Percentiles rank a stretch among this genome's conserved stretches.
phyloP scores from a whole-genome alignment of 1,140 invertebrate genomes.

The Chelonus insularis region DNA sequence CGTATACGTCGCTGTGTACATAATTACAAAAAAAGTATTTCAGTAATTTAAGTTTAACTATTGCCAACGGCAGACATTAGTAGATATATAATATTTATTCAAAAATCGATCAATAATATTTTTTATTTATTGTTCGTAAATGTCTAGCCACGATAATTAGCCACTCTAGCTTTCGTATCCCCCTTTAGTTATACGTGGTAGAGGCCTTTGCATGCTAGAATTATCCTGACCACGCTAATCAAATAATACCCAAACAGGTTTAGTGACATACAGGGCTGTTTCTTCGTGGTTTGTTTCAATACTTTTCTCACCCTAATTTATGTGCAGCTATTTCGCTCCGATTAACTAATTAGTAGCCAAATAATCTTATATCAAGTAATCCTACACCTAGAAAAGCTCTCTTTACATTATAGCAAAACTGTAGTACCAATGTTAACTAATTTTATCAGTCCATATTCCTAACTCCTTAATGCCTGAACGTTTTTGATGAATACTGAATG shows the following conservation, averaged over 20 bases:
- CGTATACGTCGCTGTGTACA: slow-evolving; percentile 25
- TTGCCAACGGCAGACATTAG: too few relatives aligned
- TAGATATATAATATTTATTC: too few relatives aligned
- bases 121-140: slow-evolving; percentile 33
- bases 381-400: too few relatives aligned
- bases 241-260: slow-evolving; percentile 5
- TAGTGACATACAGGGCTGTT: too few relatives aligned
- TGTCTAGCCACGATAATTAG: slow-evolving; percentile 34
- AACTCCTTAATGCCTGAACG: slow-evolving; percentile 16
- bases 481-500: slow-evolving; percentile 34
- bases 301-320: not conserved
- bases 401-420: too few relatives aligned
- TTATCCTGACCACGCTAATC: slow-evolving; percentile 20
- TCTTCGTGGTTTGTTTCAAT: too few relatives aligned
- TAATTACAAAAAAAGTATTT: slow-evolving; percentile 17
- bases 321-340: slow-evolving; percentile 4
- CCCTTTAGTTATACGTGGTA: slow-evolving; percentile 42
- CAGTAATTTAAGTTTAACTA: slow-evolving; percentile 10
- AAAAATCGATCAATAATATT: too few relatives aligned
- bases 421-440: too few relatives aligned
- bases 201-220: slow-evolving; percentile 48
- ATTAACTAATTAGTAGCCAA: not conserved
- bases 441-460: not conserved
- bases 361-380: too few relatives aligned
- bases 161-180: slow-evolving; percentile 35